Percentiles rank a stretch among this genome's conserved stretches.
phyloP scores from a whole-genome alignment of 2,797 vertebrate genomes.

The Cuculus canorus region DNA sequence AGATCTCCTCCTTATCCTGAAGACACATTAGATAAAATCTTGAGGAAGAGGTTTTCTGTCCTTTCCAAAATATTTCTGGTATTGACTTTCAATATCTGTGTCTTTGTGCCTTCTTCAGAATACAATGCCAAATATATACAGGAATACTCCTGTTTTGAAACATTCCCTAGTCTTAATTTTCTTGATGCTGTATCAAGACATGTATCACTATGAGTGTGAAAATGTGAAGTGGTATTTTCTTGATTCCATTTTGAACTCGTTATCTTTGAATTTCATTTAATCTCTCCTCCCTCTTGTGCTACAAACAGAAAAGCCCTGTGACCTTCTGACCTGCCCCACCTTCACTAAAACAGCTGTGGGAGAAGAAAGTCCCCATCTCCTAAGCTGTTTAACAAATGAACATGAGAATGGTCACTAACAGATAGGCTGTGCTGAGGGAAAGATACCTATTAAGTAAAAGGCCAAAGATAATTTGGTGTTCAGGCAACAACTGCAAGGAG shows the following conservation, averaged over 20 bases:
- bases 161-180: background rate
- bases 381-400: background rate
- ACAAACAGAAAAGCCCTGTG: background rate
- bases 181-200: background rate
- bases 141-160: background rate
- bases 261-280: background rate
- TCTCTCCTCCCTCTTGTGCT: background rate
- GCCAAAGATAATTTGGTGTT: background rate
- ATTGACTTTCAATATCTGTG: background rate
- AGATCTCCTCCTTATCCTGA: background rate
- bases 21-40: background rate
- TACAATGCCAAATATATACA: background rate
- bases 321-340: background rate
- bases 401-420: background rate
- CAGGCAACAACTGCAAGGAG: background rate
- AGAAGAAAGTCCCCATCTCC: background rate
- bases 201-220: accelerated
- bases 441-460: background rate
- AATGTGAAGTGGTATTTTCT: background rate
- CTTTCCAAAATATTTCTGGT: background rate
- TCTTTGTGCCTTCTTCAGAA: background rate
- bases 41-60: background rate
- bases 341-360: background rate
- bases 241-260: background rate
- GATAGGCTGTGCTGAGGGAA: background rate